Conservation (phyloP, 2,888 invertebrate species). For the Rhabditoides inermis region DNA sequence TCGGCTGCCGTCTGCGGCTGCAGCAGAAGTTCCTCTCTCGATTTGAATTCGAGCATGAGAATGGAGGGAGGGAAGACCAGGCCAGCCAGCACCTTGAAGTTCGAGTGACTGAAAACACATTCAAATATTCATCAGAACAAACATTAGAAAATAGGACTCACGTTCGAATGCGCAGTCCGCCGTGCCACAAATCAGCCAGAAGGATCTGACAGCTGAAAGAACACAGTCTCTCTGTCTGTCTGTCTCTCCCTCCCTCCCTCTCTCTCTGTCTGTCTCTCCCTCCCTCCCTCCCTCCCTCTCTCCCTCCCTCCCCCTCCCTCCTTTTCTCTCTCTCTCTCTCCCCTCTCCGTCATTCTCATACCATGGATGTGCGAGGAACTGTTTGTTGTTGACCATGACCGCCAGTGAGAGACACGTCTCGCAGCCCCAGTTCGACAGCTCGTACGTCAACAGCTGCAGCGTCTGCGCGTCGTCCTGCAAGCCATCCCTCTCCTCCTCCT, state of each 20-base stretch:
- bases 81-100: slow-evolving; percentile 72
- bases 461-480: slow-evolving; percentile 80
- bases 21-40: slow-evolving; percentile 87
- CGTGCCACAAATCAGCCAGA: slow-evolving; percentile 98
- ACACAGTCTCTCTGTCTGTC: too few relatives aligned
- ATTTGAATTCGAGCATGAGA: slow-evolving; percentile 85
- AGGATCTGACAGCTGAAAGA: slow-evolving; percentile 71
- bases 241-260: too few relatives aligned
- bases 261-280: too few relatives aligned
- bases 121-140: background rate
- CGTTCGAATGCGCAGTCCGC: slow-evolving; percentile 81
- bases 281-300: too few relatives aligned
- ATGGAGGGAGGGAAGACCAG: slow-evolving; percentile 77
- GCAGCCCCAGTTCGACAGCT: slow-evolving; percentile 91
- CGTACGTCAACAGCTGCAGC: slow-evolving; percentile 83
- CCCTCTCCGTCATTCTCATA: too few relatives aligned
- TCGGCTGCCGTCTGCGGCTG: slow-evolving; percentile 72
- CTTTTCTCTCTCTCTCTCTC: too few relatives aligned
- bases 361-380: slow-evolving; percentile 58
- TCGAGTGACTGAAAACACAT: slow-evolving; percentile 53
- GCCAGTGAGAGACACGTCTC: slow-evolving; percentile 94
- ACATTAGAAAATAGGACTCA: slow-evolving; percentile 17
- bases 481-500: too few relatives aligned
- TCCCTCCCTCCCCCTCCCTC: too few relatives aligned
- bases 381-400: slow-evolving; percentile 79